A percentile compares a stretch with the other conserved stretches of the same genome.
Conservation (phyloP, 2,888 invertebrate species). For the Polia nebulosa region DNA sequence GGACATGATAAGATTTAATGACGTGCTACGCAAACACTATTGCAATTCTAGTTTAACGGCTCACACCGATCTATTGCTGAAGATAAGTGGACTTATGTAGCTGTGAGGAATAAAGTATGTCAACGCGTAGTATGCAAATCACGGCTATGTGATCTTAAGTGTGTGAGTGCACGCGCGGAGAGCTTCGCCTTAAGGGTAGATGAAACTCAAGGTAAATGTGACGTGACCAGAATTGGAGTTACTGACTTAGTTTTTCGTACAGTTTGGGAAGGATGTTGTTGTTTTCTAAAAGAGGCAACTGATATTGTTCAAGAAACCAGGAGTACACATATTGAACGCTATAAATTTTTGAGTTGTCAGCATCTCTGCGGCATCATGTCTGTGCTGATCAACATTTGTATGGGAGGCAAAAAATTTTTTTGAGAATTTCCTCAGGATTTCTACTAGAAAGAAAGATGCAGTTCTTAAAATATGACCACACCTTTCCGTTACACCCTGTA, state of each 20-base stretch:
- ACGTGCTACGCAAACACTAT: conserved; percentile 68
- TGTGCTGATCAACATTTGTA: no score
- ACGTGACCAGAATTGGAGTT: conserved; percentile 48
- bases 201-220: conserved; percentile 26
- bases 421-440: no score
- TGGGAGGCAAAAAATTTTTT: no score
- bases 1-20: conserved; percentile 68
- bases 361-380: no score
- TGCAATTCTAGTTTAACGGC: conserved; percentile 65
- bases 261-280: not conserved
- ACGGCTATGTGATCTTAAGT: conserved; percentile 63
- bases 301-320: not conserved
- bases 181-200: conserved; percentile 47
- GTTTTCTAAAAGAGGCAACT: not conserved
- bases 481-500: no score
- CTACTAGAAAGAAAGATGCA: no score
- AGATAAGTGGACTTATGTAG: conserved; percentile 66
- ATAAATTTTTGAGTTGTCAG: not conserved
- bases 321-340: not conserved
- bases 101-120: conserved; percentile 64
- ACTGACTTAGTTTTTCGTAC: conserved; percentile 19
- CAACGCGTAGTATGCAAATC: conserved; percentile 65
- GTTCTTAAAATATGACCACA: no score
- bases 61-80: conserved; percentile 68
- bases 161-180: conserved; percentile 61